Evolutionary conservation across 92 coral and sea anemone genomes (phyloP), one percentile per base, ranked within the genome.

Genomic region (Zoanthus gigantus): DNA sequence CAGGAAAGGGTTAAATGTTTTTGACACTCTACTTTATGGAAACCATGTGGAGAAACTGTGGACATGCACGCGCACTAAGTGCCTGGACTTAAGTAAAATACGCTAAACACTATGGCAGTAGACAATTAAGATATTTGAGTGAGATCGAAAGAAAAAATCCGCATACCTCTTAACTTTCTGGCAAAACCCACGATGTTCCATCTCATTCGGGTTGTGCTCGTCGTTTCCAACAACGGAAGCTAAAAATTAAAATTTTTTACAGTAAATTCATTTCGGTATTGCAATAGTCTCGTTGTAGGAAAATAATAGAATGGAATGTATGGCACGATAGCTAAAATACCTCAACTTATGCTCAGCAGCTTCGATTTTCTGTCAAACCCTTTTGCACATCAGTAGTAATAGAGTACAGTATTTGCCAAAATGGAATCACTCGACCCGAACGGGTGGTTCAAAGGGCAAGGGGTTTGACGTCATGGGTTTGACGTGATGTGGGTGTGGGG

Each of bases 361-460:
- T 73, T 73, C 77, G 77, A 42, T 73, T 73, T 73, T 73, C 77
- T 37, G 77, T 74, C 78, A 17, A 74, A 74, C 46, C 46, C 78
- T 57, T 37, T 7, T 14, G 58, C 58, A 74, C 23, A 23, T 23
- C 23, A 23, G 23, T 23, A 23, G 23, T 23, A 23, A 23, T 23
- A 23, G 23, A 23, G 23, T 23, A 23, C 23, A 23, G 23, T 23
- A 23, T 23, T 23, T 23, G 23, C 23, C 23, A 23, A 23, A 23
- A 23, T 23, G 23, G 23, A 23, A 23, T 23, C 23, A 23, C 23
- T 23, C 23, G 23, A 23, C 23, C 23, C 23, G 23, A 23, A 23
- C 23, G 23, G 23, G 23, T 23, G 23, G 23, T 23, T 23, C 23
- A 23, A 23, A 23, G 23, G 23, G 23, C 23, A 23, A 23, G 23